These are phyloP conservation scores for Musca vetustissima DNA, from an alignment of 1,140 invertebrate genomes.

Conservation along the genomic window DNA sequence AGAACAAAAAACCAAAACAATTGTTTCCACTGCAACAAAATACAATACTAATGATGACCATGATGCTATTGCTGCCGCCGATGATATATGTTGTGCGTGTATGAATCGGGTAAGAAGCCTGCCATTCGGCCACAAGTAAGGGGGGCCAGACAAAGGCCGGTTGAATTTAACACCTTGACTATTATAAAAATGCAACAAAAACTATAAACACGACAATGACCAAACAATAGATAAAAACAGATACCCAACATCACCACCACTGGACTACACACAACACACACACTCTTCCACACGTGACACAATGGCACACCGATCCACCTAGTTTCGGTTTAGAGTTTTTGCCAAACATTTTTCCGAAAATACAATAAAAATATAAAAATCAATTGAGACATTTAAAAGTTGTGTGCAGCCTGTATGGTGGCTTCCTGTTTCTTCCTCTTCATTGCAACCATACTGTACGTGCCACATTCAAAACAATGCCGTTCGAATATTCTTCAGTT, in stretches of 20 bases:
- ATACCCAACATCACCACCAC: neutral
- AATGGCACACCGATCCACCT: neutral
- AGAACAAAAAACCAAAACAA: neutral
- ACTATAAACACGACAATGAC: too few relatives aligned
- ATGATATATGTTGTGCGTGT: neutral
- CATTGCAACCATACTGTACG: neutral
- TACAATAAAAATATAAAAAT: slow-evolving; percentile 3
- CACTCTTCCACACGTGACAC: neutral
- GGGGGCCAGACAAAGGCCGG: neutral
- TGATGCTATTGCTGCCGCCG: too few relatives aligned
- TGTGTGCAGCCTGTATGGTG: too few relatives aligned
- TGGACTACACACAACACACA: too few relatives aligned
- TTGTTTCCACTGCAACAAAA: neutral
- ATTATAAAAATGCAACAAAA: slow-evolving; percentile 9
- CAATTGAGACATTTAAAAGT: slow-evolving; percentile 17
- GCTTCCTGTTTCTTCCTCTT: too few relatives aligned
- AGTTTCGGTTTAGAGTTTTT: neutral
- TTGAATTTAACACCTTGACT: slow-evolving; percentile 18
- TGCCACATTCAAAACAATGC: slow-evolving; percentile 5
- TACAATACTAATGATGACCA: neutral
- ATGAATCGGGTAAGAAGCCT: neutral
- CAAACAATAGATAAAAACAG: too few relatives aligned
- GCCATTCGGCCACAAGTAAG: neutral
- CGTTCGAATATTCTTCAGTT: neutral
- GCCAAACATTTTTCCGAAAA: too few relatives aligned